A percentile compares a stretch with the other conserved stretches of the same genome.
phyloP scores from a whole-genome alignment of 1,140 invertebrate genomes.

The Glomeris maerens region DNA sequence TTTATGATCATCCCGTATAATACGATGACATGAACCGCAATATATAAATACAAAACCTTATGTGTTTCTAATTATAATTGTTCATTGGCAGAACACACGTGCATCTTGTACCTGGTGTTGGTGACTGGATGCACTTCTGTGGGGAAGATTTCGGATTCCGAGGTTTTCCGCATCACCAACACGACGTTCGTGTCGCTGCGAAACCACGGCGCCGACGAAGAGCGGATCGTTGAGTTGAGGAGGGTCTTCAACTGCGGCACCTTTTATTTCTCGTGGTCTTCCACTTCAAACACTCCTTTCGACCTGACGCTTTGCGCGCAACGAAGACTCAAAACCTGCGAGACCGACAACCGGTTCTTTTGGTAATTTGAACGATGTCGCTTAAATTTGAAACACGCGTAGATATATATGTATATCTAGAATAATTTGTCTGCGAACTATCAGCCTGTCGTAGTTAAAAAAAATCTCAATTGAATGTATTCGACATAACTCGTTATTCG shows the following conservation, averaged over 20 bases:
- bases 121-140: conserved; percentile 90
- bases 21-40: neutral
- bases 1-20: neutral
- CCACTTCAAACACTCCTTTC: conserved; percentile 36
- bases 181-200: conserved; percentile 75
- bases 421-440: too few relatives aligned
- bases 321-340: conserved; percentile 53
- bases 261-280: conserved; percentile 84
- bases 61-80: neutral
- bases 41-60: neutral
- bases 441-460: too few relatives aligned
- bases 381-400: too few relatives aligned
- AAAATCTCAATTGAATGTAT: neutral
- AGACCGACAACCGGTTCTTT: conserved; percentile 89
- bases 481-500: conserved; percentile 2
- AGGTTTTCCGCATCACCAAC: conserved; percentile 86
- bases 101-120: conserved; percentile 70
- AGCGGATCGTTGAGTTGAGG: conserved; percentile 60
- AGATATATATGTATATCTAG: too few relatives aligned
- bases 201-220: conserved; percentile 57
- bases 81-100: conserved; percentile 56
- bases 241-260: conserved; percentile 91
- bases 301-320: conserved; percentile 90
- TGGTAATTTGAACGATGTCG: conserved; percentile 59
- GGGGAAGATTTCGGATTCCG: conserved; percentile 81